phyloP scores from a whole-genome alignment of 2,113 vertebrate genomes.

The Globicephala melas region DNA sequence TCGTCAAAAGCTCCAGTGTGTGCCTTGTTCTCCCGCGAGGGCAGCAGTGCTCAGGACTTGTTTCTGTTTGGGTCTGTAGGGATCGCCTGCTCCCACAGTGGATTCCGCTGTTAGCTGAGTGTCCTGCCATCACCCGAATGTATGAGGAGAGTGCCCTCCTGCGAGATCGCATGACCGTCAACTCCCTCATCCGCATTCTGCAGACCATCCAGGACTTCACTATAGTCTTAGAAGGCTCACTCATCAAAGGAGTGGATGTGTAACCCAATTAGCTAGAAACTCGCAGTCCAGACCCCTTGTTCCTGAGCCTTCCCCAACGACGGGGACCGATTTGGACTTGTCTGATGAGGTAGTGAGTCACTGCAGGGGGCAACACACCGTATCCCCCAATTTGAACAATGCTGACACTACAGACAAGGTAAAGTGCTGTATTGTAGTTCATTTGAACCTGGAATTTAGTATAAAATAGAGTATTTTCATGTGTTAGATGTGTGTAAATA shows the following conservation, averaged over 20 bases:
- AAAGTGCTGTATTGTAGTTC: conserved; percentile 83
- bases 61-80: conserved; percentile 79
- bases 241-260: conserved; percentile 95
- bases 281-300: conserved; percentile 39
- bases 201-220: conserved; percentile 94
- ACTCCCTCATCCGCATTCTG: conserved; percentile 91
- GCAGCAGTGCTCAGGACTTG: background rate
- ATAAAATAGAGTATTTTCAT: conserved; percentile 90
- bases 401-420: conserved; percentile 72
- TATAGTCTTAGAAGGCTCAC: conserved; percentile 92
- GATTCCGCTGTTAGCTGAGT: conserved; percentile 93
- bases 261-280: conserved; percentile 80
- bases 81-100: conserved; percentile 93
- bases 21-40: background rate
- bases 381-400: conserved; percentile 45
- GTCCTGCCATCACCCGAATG: conserved; percentile 88
- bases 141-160: conserved; percentile 94
- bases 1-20: background rate
- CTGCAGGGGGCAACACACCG: conserved; percentile 47
- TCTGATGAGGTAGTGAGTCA: conserved; percentile 61
- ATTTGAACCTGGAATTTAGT: conserved; percentile 86
- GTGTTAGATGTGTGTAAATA: conserved; percentile 90
- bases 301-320: background rate
- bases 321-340: conserved; percentile 68
- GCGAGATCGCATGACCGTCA: conserved; percentile 89